Evolutionary conservation across 2,113 vertebrate genomes (phyloP).

Genomic region (Glaucomys volans): DNA sequence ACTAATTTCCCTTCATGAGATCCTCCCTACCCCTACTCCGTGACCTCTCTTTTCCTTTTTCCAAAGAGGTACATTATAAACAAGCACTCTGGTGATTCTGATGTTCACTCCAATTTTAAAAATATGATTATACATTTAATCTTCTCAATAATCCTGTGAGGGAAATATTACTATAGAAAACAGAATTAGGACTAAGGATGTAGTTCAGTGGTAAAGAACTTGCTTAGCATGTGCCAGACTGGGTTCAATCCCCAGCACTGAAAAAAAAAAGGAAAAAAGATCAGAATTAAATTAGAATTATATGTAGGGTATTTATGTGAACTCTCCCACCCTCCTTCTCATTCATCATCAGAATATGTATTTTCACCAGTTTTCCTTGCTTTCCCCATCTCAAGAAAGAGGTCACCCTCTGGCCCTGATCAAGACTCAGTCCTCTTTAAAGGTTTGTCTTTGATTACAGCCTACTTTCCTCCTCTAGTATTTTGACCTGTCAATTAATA

Average conservation of each 20-base stretch:
- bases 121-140: neutral
- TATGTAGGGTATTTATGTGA: neutral
- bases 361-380: neutral
- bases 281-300: neutral
- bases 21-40: too few species aligned
- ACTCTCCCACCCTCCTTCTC: neutral
- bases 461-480: neutral
- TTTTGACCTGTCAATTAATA: neutral
- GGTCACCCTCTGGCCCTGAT: neutral
- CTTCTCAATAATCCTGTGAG: neutral
- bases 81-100: neutral
- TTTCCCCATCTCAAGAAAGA: constrained; percentile 11
- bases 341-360: neutral
- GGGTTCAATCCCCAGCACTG: too few species aligned
- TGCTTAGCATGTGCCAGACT: too few species aligned
- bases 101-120: neutral
- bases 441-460: neutral
- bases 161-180: neutral
- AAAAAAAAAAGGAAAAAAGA: too few species aligned
- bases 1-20: too few species aligned
- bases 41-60: too few species aligned
- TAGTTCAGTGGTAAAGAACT: too few species aligned
- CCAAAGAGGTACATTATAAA: neutral
- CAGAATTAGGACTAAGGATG: too few species aligned
- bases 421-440: neutral